Percentiles rank a stretch among this genome's conserved stretches.
These are phyloP conservation scores for Genyomyrus donnyi DNA, from an alignment of 2,113 vertebrate genomes.

Conservation along the genomic window DNA sequence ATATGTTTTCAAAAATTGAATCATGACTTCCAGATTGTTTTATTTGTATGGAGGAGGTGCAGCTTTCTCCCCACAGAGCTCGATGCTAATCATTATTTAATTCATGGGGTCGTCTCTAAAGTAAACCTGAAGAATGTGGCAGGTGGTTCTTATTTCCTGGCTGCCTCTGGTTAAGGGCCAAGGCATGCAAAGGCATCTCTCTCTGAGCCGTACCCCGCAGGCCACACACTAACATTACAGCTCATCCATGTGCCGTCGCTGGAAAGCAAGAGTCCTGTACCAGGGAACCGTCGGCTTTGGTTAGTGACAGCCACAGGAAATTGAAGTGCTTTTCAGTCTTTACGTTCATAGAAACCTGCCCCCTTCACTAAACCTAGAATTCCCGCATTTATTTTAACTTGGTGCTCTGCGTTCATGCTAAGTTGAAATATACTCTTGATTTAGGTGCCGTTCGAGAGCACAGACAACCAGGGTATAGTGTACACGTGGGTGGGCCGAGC, in stretches of 20 bases:
- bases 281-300: background rate
- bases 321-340: background rate
- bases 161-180: conserved; percentile 7
- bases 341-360: background rate
- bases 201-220: background rate
- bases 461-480: conserved; percentile 92
- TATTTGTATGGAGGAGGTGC: background rate
- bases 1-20: background rate
- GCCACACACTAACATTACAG: background rate
- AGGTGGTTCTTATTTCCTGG: conserved; percentile 24
- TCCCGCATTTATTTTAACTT: background rate
- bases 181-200: background rate
- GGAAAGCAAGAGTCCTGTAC: background rate
- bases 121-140: conserved; percentile 20
- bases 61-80: background rate
- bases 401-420: background rate
- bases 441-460: conserved; percentile 96
- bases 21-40: background rate
- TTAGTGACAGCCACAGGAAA: background rate
- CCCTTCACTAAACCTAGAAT: background rate
- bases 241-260: background rate
- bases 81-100: conserved; percentile 12
- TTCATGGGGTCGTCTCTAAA: background rate
- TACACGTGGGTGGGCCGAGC: conserved; percentile 96
- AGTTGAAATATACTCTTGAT: background rate